Evolutionary conservation across 2,888 invertebrate genomes (phyloP).

Genomic region (Lasioglossum leucozonium): DNA sequence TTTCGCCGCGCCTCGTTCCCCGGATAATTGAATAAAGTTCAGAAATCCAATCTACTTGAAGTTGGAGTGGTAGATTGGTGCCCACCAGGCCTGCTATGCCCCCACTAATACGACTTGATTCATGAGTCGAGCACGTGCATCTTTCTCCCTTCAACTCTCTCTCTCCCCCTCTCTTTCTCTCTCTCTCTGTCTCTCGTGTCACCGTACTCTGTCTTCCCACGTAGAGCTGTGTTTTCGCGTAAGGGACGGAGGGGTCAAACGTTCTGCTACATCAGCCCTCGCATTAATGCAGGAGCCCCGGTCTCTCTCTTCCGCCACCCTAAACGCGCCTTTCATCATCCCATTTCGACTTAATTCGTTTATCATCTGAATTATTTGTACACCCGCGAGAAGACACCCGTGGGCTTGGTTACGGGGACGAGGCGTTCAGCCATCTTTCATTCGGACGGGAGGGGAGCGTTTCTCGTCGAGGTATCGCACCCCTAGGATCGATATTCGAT

Average conservation of each 20-base stretch:
- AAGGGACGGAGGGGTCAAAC: slow-evolving; percentile 81
- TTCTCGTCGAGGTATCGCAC: neutral
- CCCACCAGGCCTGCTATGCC: slow-evolving; percentile 72
- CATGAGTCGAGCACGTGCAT: slow-evolving; percentile 82
- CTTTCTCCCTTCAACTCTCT: slow-evolving; percentile 47
- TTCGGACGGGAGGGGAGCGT: neutral
- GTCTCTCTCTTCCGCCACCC: slow-evolving; percentile 69
- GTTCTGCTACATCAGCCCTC: slow-evolving; percentile 79
- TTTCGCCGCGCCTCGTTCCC: slow-evolving; percentile 68
- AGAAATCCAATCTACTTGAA: slow-evolving; percentile 83
- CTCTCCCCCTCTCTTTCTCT: slow-evolving; percentile 25
- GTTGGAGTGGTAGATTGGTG: slow-evolving; percentile 81
- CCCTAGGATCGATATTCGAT: neutral
- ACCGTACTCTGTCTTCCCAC: neutral
- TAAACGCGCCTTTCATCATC: slow-evolving; percentile 84
- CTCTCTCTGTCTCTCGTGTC: no score
- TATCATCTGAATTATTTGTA: slow-evolving; percentile 83
- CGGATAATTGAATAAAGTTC: slow-evolving; percentile 84
- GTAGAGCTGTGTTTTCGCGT: slow-evolving; percentile 37
- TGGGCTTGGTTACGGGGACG: slow-evolving; percentile 39
- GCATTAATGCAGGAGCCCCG: slow-evolving; percentile 68
- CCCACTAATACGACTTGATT: slow-evolving; percentile 84
- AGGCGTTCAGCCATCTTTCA: slow-evolving; percentile 35
- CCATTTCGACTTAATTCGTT: slow-evolving; percentile 83
- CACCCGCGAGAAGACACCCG: slow-evolving; percentile 64